Percentiles rank a stretch among this genome's conserved stretches.
Evolutionary conservation across 2,113 vertebrate species (phyloP).

Genomic region (Forbesichthys agassizii): DNA sequence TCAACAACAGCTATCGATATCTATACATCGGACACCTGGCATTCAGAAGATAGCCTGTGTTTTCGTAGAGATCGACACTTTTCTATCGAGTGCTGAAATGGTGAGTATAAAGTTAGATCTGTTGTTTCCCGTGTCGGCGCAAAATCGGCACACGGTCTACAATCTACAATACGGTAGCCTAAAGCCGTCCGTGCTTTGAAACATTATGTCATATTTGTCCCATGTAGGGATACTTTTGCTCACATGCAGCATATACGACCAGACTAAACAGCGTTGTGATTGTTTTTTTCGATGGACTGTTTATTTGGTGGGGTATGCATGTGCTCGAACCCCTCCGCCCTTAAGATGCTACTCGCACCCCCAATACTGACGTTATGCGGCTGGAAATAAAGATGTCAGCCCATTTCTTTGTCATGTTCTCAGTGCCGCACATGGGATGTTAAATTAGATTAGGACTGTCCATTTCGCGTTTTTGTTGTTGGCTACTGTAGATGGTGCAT

Average conservation of each 20-base stretch:
- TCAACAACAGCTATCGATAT: not conserved
- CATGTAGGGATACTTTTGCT: not conserved
- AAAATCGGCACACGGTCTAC: conserved; percentile 11
- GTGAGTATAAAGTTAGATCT: conserved; percentile 68
- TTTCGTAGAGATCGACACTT: conserved; percentile 8
- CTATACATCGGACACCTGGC: not conserved
- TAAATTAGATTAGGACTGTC: not conserved
- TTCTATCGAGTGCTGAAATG: conserved; percentile 66
- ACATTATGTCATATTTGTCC: not conserved
- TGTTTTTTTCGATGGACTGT: conserved; percentile 23
- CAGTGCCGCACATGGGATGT: not conserved
- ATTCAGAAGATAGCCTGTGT: not conserved
- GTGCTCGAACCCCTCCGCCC: conserved; percentile 34
- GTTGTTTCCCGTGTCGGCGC: conserved; percentile 20
- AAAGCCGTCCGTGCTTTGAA: not conserved
- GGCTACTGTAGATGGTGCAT: not conserved
- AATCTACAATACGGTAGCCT: not conserved
- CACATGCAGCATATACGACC: not conserved
- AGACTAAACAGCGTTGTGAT: not conserved
- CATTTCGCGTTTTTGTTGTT: not conserved
- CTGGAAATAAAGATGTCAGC: conserved; percentile 1
- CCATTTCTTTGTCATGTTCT: not conserved
- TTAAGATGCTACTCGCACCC: conserved; percentile 8
- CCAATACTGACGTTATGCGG: conserved; percentile 2
- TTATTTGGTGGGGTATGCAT: conserved; percentile 47